A percentile compares a stretch with the other conserved stretches of the same genome.
Conservation (phyloP, 2,888 invertebrate genomes). For the Melieria picta region DNA sequence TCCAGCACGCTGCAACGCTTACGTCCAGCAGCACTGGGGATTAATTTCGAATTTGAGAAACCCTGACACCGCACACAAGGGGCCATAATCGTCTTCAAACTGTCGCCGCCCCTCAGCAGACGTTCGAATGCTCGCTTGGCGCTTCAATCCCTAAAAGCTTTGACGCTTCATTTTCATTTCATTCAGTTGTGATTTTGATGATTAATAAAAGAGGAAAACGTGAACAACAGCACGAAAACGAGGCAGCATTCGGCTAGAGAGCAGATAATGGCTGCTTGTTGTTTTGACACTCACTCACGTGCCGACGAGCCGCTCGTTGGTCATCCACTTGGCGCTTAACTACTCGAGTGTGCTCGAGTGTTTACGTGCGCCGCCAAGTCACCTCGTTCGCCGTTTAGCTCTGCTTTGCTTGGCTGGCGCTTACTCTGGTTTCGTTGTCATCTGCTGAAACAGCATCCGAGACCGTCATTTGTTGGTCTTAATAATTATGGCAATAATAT, state of each 20-base stretch:
- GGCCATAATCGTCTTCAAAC: neutral
- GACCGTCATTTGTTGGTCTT: constrained; percentile 58
- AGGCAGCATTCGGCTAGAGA: constrained; percentile 18
- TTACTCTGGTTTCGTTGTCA: neutral
- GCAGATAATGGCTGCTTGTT: constrained; percentile 34
- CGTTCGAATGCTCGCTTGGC: neutral
- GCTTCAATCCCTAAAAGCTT: neutral
- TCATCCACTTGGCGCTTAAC: constrained; percentile 1
- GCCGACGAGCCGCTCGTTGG: neutral
- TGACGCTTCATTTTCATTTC: constrained; percentile 32
- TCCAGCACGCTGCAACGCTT: no score
- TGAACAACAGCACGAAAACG: neutral
- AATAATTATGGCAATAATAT: constrained; percentile 54
- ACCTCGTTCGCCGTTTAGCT: no score
- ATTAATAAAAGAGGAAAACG: constrained; percentile 35
- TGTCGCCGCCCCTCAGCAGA: no score
- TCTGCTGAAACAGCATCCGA: constrained; percentile 22
- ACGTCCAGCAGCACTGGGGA: constrained; percentile 5
- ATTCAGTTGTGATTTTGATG: constrained; percentile 48
- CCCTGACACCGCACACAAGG: neutral
- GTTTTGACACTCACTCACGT: constrained; percentile 21
- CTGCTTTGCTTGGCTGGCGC: neutral
- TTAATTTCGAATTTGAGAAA: constrained; percentile 23
- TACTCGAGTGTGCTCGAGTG: constrained; percentile 19
- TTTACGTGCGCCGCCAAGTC: neutral